phyloP scores from a whole-genome alignment of 2,113 vertebrate species.

The Lepisosteus oculatus region DNA sequence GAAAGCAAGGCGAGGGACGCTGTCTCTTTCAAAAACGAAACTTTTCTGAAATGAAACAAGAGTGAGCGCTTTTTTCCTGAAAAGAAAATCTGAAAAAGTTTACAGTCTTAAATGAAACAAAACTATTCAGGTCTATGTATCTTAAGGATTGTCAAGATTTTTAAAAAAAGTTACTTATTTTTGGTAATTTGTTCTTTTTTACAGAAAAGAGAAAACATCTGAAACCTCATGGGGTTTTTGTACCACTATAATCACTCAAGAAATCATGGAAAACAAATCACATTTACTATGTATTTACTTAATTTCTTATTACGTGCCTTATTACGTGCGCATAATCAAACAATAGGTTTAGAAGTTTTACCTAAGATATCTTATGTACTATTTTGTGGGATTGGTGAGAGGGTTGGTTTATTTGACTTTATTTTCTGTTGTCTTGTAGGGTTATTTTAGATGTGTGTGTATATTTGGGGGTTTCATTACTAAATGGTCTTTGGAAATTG shows the following conservation, averaged over 20 bases:
- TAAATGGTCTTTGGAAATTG: conserved; percentile 45
- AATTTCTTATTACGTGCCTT: conserved; percentile 83
- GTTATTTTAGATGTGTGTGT: conserved; percentile 50
- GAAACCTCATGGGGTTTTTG: conserved; percentile 68
- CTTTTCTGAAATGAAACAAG: conserved; percentile 32
- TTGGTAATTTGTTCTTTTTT: conserved; percentile 75
- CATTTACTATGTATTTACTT: conserved; percentile 75
- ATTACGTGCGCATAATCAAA: conserved; percentile 73
- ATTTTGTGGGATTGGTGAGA: conserved; percentile 63
- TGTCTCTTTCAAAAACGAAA: conserved; percentile 17
- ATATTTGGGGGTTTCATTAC: conserved; percentile 53
- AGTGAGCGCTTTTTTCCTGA: conserved; percentile 27
- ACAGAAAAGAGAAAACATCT: conserved; percentile 48
- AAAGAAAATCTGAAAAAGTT: conserved; percentile 55
- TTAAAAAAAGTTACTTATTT: conserved; percentile 72
- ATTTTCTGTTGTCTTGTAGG: conserved; percentile 35
- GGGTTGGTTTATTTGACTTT: conserved; percentile 44
- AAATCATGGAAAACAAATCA: conserved; percentile 61
- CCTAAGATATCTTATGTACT: conserved; percentile 65
- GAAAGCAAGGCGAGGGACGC: conserved; percentile 36
- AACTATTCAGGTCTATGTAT: conserved; percentile 78
- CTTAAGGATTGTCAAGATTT: conserved; percentile 73
- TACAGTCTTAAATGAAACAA: conserved; percentile 64
- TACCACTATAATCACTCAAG: conserved; percentile 71
- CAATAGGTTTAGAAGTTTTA: conserved; percentile 65